Evolutionary conservation across 53 echinoderm and acorn worm genomes (phyloP).

Genomic region (Holothuria leucospilota): DNA sequence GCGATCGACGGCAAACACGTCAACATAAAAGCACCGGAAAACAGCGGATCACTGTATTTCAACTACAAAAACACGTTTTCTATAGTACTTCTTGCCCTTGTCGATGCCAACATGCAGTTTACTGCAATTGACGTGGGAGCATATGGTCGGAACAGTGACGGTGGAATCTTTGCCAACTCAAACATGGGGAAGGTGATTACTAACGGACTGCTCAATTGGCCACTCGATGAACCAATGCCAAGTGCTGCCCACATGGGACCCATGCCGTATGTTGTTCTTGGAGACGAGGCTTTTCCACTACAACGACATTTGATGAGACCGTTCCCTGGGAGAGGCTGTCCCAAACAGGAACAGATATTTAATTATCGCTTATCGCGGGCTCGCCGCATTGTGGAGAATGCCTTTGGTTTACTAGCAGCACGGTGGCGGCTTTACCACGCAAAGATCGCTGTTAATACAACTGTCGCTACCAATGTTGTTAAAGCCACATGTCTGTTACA

Average conservation of each 20-base stretch:
- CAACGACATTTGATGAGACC: slow-evolving; percentile 59
- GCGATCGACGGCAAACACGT: slow-evolving; percentile 62
- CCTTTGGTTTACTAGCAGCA: slow-evolving; percentile 55
- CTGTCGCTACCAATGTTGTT: slow-evolving; percentile 33
- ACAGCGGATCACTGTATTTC: slow-evolving; percentile 44
- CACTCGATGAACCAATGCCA: slow-evolving; percentile 36
- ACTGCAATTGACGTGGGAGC: slow-evolving; percentile 41
- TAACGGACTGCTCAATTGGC: slow-evolving; percentile 9
- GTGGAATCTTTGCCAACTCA: slow-evolving; percentile 49
- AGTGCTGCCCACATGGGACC: slow-evolving; percentile 28
- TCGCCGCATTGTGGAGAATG: slow-evolving; percentile 55
- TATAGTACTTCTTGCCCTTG: slow-evolving; percentile 39
- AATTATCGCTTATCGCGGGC: slow-evolving; percentile 52
- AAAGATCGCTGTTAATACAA: slow-evolving; percentile 39
- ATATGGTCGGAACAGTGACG: slow-evolving; percentile 44
- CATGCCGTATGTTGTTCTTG: slow-evolving; percentile 60
- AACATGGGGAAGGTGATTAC: slow-evolving; percentile 46
- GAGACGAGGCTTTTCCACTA: slow-evolving; percentile 56
- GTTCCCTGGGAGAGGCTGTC: slow-evolving; percentile 45
- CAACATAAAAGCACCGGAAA: slow-evolving; percentile 47
- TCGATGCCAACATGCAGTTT: slow-evolving; percentile 45
- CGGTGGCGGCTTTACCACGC: slow-evolving; percentile 62
- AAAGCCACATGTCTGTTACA: slow-evolving; percentile 61
- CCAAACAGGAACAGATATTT: slow-evolving; percentile 34
- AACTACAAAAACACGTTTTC: slow-evolving; percentile 52